Percentiles rank a stretch among this genome's conserved stretches.
phyloP scores from a whole-genome alignment of 2,113 vertebrate species.

The Ceyx margarethae region DNA sequence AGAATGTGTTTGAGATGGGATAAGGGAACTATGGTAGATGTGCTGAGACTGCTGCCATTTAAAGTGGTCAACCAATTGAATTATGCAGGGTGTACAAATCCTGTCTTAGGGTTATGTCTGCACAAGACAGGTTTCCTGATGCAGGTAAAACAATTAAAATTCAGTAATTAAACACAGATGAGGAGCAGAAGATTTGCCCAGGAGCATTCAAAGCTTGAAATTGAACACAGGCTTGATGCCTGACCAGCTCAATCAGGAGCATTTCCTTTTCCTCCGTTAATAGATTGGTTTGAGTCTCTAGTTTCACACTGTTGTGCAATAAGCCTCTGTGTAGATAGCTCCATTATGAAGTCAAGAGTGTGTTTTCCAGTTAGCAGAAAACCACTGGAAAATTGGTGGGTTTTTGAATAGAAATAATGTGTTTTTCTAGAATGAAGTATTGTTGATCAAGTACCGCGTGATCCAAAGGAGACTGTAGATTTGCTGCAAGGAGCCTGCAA shows the following conservation, averaged over 20 bases:
- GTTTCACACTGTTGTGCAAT: neutral
- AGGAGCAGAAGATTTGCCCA: neutral
- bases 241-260: neutral
- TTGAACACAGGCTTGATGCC: neutral
- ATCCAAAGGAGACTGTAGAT: neutral
- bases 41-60: neutral
- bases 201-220: neutral
- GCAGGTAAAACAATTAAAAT: neutral
- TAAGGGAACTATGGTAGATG: neutral
- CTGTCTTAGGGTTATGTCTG: neutral
- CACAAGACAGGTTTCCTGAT: neutral
- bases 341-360: neutral
- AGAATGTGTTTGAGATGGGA: neutral
- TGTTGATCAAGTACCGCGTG: neutral
- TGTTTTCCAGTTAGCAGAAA: slow-evolving; percentile 22
- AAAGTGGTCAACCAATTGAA: neutral
- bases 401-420: neutral
- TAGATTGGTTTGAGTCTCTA: neutral
- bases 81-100: neutral
- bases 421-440: neutral
- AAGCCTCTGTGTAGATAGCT: neutral
- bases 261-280: neutral
- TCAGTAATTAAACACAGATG: neutral
- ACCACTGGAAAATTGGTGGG: neutral
- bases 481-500: neutral